Base-by-base conservation (phyloP, 2,888 invertebrate species). In the Dysmachus trigonus region DNA sequence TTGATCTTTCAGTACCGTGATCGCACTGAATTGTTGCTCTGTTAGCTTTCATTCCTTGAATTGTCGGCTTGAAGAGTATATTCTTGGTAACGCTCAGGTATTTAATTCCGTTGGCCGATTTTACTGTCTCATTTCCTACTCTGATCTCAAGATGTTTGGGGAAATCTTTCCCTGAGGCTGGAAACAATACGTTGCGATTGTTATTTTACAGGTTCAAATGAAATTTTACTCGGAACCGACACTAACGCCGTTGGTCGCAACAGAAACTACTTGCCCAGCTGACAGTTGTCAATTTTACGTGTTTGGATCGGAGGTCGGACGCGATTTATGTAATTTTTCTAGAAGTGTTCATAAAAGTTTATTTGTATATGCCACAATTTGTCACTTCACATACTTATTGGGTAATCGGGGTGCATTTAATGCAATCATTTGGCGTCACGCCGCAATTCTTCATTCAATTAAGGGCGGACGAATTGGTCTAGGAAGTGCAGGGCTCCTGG, bases 301-400 rank as follows among this genome's bases (percentile, higher is more conserved):
- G 79, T 79, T 79, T 79, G 51, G 79, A 18, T 47, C 15, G 47
- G 53, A 31, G 51, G 79, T 79, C 53, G 47, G 51, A 79, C 79
- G 81, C 81, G 62, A 62, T 82, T 82, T 82, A 82, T 82, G 81
- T 82, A 82, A 82, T 82, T 82, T 27, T 62, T 10, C 35, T 8
- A 51, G 51, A 15, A 15, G 47, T 79, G 31, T 79, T 47, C n/a
- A 51, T 7, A 79, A 62, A 62, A 62, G n/a, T 62, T 51, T 51
- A 76, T 79, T 51, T 53, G 38, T 41, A n/a, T 79, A 79, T 27
- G 51, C 30, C 51, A 51, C 31, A 79, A 51, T 47, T 79, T 79
- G 33, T 6, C 7, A 79, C n/a, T 15, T 79, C 13, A 15, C 41
- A 22, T 15, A 15, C 31, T 31, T 79, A 47, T 47, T 31, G 27